Percentiles rank a stretch among this genome's conserved stretches.
phyloP scores from a whole-genome alignment of 2,113 vertebrate species.

The Epinephelus lanceolatus region DNA sequence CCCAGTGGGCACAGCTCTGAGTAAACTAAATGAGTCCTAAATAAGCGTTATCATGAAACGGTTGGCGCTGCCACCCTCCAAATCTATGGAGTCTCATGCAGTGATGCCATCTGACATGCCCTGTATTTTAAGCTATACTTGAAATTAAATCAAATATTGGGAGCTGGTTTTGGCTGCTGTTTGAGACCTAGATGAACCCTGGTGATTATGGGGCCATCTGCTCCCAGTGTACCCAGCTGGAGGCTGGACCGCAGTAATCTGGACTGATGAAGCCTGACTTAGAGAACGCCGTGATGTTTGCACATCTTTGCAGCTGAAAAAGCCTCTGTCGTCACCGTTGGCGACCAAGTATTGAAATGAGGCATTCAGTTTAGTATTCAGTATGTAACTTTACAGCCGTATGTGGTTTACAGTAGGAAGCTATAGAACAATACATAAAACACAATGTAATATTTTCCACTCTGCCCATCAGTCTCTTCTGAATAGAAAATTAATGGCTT shows the following conservation, averaged over 20 bases:
- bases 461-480: constrained; percentile 52
- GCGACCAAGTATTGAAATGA: constrained; percentile 36
- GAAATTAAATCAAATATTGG: constrained; percentile 71
- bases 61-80: constrained; percentile 4
- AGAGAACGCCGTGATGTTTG: constrained; percentile 46
- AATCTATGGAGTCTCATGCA: constrained; percentile 39
- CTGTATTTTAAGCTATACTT: constrained; percentile 64
- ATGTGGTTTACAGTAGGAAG: constrained; percentile 39
- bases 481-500: constrained; percentile 73
- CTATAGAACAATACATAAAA: constrained; percentile 35
- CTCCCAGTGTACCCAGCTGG: constrained; percentile 81
- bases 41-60: constrained; percentile 26
- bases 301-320: constrained; percentile 43
- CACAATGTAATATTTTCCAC: constrained; percentile 48
- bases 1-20: neutral
- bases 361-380: constrained; percentile 17
- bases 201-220: constrained; percentile 84
- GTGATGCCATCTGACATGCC: constrained; percentile 52
- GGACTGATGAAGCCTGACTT: constrained; percentile 67
- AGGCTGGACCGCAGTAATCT: constrained; percentile 74
- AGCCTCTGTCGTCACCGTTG: constrained; percentile 28
- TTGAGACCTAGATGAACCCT: constrained; percentile 67
- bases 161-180: constrained; percentile 67
- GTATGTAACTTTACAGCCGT: constrained; percentile 18
- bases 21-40: constrained; percentile 5